A percentile compares a stretch with the other conserved stretches of the same genome.
Conservation (phyloP, 2,888 invertebrate species). For the Dendrolimus pini region DNA sequence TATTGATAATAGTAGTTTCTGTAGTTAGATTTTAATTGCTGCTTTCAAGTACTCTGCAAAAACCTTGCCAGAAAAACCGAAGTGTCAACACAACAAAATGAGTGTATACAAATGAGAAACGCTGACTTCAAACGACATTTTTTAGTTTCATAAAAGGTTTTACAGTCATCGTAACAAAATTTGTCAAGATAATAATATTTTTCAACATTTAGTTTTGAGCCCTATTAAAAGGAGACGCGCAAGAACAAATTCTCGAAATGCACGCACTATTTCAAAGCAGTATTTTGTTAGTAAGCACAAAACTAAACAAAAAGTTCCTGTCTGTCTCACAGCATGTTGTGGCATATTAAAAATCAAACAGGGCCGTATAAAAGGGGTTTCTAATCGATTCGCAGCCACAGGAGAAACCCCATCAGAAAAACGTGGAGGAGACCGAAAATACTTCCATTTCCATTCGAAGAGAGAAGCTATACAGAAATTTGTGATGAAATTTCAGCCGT, state of each 20-base stretch:
- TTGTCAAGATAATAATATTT: constrained; percentile 13
- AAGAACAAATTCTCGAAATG: constrained; percentile 11
- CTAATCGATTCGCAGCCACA: constrained; percentile 8
- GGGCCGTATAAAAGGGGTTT: constrained; percentile 15
- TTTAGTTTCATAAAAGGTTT: constrained; percentile 12
- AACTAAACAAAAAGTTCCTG: constrained; percentile 11
- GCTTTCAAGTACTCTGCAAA: too few relatives aligned
- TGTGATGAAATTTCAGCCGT: constrained; percentile 14
- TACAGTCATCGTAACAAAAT: constrained; percentile 11
- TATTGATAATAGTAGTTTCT: too few relatives aligned
- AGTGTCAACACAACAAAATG: too few relatives aligned
- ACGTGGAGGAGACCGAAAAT: constrained; percentile 14
- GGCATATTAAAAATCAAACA: constrained; percentile 16
- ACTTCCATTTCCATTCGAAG: constrained; percentile 12
- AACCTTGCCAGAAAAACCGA: too few relatives aligned
- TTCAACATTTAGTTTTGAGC: constrained; percentile 9
- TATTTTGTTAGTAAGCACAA: constrained; percentile 12
- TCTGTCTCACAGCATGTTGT: constrained; percentile 13
- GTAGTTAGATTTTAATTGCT: too few relatives aligned
- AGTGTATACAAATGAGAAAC: too few relatives aligned
- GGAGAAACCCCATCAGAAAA: constrained; percentile 13
- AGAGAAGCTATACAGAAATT: constrained; percentile 17
- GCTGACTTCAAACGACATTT: constrained; percentile 11
- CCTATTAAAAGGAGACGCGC: constrained; percentile 11
- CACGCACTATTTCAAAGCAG: constrained; percentile 8